Base-by-base conservation (phyloP, 2,797 vertebrate species). In the Uromys caudimaculatus region DNA sequence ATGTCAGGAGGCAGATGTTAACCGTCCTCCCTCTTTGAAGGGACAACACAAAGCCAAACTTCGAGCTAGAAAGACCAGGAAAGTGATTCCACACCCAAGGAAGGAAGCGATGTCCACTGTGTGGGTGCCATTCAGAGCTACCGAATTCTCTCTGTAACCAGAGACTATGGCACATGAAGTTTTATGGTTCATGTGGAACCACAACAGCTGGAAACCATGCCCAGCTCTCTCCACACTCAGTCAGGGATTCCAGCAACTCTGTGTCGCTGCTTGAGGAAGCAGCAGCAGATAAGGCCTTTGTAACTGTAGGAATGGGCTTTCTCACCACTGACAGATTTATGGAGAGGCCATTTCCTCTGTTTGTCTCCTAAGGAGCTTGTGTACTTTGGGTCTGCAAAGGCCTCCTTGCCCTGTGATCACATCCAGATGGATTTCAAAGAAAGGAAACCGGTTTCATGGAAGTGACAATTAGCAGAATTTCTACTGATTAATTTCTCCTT, bases 391-490 rank as follows among this genome's bases (percentile, higher is more conserved):
- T 98, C 91, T 77, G 62, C 23, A 84, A 83, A 32, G 0, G 93
- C 91, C 88, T 96, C 93, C 93, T 96, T 6, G 0, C 64, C 0
- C 0, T 67, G 64, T 29, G 10, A 95, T 69, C 0, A 3, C 95
- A 98, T 97, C 96, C 98, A 97, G 97, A 95, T 97, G 96, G 64
- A 89, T 96, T 94, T 50, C 12, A 97, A 98, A 97, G 90, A 92
- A 97, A 98, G 98, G 98, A 98, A 99, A 97, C 97, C 98, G 97
- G 96, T 97, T 97, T 95, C 95, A 91, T 8, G 19, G 94, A 97
- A 81, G 90, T 97, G 97, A 97, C 98, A 98, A 97, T 96, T 95
- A 97, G 93, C 97, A 98, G 97, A 98, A 98, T 98, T 98, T 98
- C 98, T 98, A 97, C 93, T 58, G 97, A 98, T 98, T 98, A 97